A percentile compares a stretch with the other conserved stretches of the same genome.
Evolutionary conservation across 2,888 invertebrate species (phyloP).

Genomic region (Nowickia ferox): DNA sequence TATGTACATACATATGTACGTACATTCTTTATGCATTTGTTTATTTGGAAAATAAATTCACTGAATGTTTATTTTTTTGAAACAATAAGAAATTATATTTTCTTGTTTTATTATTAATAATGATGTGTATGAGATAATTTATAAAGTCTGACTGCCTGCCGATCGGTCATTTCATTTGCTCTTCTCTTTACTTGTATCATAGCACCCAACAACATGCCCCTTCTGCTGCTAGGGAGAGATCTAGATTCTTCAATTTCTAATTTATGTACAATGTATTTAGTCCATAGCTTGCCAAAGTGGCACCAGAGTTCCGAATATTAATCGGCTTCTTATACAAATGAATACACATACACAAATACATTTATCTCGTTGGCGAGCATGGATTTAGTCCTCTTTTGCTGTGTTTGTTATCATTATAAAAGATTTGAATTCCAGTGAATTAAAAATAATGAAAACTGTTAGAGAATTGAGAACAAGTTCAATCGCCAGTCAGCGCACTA

Average conservation of each 20-base stretch:
- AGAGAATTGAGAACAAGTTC: not conserved
- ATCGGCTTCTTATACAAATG: too few relatives aligned
- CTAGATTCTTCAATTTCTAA: not conserved
- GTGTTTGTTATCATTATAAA: conserved; percentile 3
- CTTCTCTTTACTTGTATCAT: not conserved
- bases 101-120: conserved; percentile 31
- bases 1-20: not conserved
- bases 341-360: too few relatives aligned
- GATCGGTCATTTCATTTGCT: not conserved
- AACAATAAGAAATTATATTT: conserved; percentile 34
- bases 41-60: conserved; percentile 47
- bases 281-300: too few relatives aligned
- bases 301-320: too few relatives aligned
- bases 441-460: not conserved
- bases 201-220: not conserved
- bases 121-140: conserved; percentile 13
- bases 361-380: too few relatives aligned
- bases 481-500: too few relatives aligned
- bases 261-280: too few relatives aligned
- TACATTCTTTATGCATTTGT: conserved; percentile 3
- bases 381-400: conserved; percentile 4
- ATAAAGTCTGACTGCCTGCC: not conserved
- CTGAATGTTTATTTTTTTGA: conserved; percentile 31
- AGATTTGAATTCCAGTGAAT: not conserved
- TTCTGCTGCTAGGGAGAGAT: too few relatives aligned